Conservation (phyloP, 2,113 vertebrate species). For the Nothocercus julius region DNA sequence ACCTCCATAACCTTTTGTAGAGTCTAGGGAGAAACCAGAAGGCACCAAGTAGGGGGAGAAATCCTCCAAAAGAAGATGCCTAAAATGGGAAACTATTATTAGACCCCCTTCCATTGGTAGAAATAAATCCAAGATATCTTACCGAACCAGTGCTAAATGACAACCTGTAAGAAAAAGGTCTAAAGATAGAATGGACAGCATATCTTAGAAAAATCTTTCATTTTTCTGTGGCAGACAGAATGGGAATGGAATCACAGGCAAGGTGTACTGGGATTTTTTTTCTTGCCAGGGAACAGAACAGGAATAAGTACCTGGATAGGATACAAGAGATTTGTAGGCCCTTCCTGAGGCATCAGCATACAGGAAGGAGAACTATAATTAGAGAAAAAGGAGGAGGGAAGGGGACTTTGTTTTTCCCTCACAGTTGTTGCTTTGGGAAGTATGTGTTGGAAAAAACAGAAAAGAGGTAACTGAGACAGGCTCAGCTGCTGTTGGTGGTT, state of each 20-base stretch:
- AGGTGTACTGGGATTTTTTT: not conserved
- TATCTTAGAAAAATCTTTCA: not conserved
- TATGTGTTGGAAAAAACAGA: not conserved
- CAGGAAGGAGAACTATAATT: not conserved
- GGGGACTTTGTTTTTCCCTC: not conserved
- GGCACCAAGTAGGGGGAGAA: not conserved
- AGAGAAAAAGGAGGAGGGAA: not conserved
- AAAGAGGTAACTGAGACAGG: accelerated
- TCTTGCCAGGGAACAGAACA: not conserved
- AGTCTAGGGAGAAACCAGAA: not conserved
- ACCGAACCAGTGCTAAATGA: not conserved
- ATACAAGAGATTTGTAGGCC: not conserved
- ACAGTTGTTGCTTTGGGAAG: not conserved
- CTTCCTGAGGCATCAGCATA: not conserved
- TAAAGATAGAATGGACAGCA: not conserved
- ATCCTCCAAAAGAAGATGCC: not conserved
- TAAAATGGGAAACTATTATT: not conserved
- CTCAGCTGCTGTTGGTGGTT: not conserved
- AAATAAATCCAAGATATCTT: not conserved
- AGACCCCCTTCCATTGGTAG: not conserved
- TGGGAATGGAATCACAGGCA: not conserved
- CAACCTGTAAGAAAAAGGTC: not conserved
- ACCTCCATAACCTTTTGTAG: not conserved
- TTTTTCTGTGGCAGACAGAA: not conserved
- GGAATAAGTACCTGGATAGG: not conserved